phyloP scores from a whole-genome alignment of 2,888 invertebrate species.

The Axea sp. region DNA sequence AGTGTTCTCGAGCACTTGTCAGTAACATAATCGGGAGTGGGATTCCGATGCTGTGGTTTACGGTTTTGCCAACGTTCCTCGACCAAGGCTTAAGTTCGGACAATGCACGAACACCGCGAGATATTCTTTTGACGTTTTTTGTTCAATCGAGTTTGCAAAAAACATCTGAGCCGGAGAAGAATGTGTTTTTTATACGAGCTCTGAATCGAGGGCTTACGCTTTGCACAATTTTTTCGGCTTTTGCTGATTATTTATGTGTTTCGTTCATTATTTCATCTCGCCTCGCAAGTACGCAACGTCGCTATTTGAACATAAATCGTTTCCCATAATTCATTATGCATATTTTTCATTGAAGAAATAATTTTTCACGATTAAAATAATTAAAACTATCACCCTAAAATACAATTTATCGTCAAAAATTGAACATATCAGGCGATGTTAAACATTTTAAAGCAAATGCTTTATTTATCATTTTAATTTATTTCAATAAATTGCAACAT shows the following conservation, averaged over 20 bases:
- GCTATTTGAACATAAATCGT: too few relatives aligned
- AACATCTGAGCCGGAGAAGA: slow-evolving; percentile 26
- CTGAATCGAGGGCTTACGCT: slow-evolving; percentile 18
- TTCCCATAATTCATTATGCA: too few relatives aligned
- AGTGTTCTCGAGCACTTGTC: slow-evolving; percentile 57
- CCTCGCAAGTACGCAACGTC: too few relatives aligned
- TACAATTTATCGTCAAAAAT: too few relatives aligned
- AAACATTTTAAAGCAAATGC: too few relatives aligned
- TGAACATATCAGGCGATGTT: too few relatives aligned
- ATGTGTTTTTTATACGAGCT: slow-evolving; percentile 36
- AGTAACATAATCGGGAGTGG: slow-evolving; percentile 56
- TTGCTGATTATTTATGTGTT: slow-evolving; percentile 23
- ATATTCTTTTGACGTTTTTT: slow-evolving; percentile 33
- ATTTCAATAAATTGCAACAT: too few relatives aligned
- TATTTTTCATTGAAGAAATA: too few relatives aligned
- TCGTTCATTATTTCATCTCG: slow-evolving; percentile 16
- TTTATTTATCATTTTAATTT: too few relatives aligned
- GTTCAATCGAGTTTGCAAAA: slow-evolving; percentile 25
- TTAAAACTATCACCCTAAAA: too few relatives aligned
- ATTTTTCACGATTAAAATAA: too few relatives aligned
- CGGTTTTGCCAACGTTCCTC: slow-evolving; percentile 49
- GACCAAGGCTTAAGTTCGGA: slow-evolving; percentile 45
- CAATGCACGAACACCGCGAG: slow-evolving; percentile 36
- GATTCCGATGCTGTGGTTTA: slow-evolving; percentile 51
- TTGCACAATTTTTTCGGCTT: slow-evolving; percentile 12